phyloP scores from a whole-genome alignment of 2,888 invertebrate genomes.

The Trichacis sp. region DNA sequence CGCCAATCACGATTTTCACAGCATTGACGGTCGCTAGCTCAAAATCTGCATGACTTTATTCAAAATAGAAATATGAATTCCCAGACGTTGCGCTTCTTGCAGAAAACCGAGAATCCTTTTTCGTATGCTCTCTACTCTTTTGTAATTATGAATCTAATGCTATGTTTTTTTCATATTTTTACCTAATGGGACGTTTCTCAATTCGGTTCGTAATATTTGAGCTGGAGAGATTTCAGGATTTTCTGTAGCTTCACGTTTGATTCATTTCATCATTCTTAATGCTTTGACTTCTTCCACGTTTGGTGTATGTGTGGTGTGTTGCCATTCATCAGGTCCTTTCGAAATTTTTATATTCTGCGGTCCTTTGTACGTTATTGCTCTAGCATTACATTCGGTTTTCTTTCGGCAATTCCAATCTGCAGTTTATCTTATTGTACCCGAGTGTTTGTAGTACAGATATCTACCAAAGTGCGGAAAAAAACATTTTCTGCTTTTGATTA shows the following conservation, averaged over 20 bases:
- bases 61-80: not conserved
- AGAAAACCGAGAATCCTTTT: constrained; percentile 6
- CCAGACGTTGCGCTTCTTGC: not conserved
- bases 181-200: no score
- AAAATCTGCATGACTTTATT: constrained; percentile 9
- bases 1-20: not conserved
- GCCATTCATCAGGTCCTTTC: not conserved
- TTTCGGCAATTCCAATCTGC: constrained; percentile 1
- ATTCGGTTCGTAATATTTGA: constrained; percentile 7
- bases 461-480: not conserved
- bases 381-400: constrained; percentile 3
- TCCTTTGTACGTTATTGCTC: not conserved
- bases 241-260: not conserved
- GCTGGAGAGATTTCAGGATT: constrained; percentile 1
- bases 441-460: constrained; percentile 11
- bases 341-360: not conserved
- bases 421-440: constrained; percentile 1
- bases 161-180: no score
- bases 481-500: not conserved
- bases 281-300: constrained; percentile 2
- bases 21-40: constrained; percentile 13
- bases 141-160: no score
- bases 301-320: not conserved
- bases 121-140: not conserved
- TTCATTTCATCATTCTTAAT: not conserved